Conservation (phyloP, 1,140 invertebrate species). For the Hormaphis cornu region DNA sequence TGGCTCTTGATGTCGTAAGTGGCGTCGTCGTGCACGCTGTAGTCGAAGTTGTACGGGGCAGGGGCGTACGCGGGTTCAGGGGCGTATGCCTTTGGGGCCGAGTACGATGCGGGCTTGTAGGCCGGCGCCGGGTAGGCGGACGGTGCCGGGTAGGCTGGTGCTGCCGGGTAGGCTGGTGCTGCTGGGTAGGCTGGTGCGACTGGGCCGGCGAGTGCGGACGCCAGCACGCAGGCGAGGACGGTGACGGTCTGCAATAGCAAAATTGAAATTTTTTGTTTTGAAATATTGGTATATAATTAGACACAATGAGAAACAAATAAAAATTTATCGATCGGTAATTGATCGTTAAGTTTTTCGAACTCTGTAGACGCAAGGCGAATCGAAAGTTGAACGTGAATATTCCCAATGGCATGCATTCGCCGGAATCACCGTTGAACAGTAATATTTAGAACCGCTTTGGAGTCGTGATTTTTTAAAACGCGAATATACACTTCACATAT, state of each 20-base stretch:
- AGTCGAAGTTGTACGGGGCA: conserved; percentile 39
- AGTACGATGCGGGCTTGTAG: conserved; percentile 29
- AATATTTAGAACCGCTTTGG: too few relatives aligned
- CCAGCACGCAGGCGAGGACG: not conserved
- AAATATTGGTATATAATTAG: too few relatives aligned
- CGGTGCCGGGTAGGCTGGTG: conserved; percentile 10
- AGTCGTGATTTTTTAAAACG: too few relatives aligned
- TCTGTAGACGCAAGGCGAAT: too few relatives aligned
- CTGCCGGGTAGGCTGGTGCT: conserved; percentile 4
- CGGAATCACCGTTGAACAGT: too few relatives aligned
- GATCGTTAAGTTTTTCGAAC: too few relatives aligned
- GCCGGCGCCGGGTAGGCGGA: conserved; percentile 8
- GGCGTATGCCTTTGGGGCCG: conserved; percentile 32
- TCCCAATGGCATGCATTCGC: too few relatives aligned
- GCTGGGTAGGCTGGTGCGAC: conserved; percentile 21
- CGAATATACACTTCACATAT: too few relatives aligned
- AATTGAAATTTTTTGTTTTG: too few relatives aligned
- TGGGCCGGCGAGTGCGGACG: conserved; percentile 3
- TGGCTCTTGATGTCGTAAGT: conserved; percentile 41
- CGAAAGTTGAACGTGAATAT: too few relatives aligned
- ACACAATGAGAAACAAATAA: too few relatives aligned
- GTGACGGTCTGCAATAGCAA: conserved; percentile 26
- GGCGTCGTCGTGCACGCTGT: conserved; percentile 39
- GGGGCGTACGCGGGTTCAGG: conserved; percentile 37
- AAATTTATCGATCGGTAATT: too few relatives aligned